These are phyloP conservation scores for Stegana nigrithorax DNA, from an alignment of 2,888 invertebrate species.

Conservation along the genomic window DNA sequence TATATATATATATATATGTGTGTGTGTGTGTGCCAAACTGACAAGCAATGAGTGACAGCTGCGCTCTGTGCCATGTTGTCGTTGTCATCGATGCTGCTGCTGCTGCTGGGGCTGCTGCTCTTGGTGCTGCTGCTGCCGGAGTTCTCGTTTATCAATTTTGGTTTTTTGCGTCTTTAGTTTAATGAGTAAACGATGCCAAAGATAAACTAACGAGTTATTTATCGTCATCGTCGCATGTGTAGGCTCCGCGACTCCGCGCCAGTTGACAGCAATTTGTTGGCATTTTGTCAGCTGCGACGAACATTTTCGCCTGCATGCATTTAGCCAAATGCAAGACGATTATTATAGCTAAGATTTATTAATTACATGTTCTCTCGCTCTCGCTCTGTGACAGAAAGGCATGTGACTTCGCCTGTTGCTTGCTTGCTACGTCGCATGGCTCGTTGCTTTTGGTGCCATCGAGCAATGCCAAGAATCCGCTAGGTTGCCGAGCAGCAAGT, in stretches of 20 bases:
- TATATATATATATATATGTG: conserved; percentile 30
- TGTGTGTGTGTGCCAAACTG: conserved; percentile 27
- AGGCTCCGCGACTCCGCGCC: background rate
- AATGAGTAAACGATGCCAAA: conserved; percentile 51
- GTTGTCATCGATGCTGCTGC: background rate
- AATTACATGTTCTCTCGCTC: no score
- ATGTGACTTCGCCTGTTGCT: no score
- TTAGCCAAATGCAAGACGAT: no score
- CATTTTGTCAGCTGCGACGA: conserved; percentile 45
- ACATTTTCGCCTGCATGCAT: background rate
- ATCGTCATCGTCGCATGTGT: no score
- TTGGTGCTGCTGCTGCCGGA: conserved; percentile 11
- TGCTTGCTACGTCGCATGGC: no score
- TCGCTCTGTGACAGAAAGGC: no score
- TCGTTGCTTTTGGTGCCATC: no score
- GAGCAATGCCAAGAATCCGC: background rate
- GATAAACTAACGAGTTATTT: conserved; percentile 58
- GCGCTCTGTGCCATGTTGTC: conserved; percentile 29
- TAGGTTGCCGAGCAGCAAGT: background rate
- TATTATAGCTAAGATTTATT: background rate
- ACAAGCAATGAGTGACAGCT: conserved; percentile 34
- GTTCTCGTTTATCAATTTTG: conserved; percentile 52
- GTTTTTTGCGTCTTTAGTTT: conserved; percentile 33
- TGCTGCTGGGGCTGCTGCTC: background rate
- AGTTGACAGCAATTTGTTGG: conserved; percentile 47